A percentile compares a stretch with the other conserved stretches of the same genome.
Conservation (phyloP, 2,888 invertebrate species). For the Anorthoa munda region DNA sequence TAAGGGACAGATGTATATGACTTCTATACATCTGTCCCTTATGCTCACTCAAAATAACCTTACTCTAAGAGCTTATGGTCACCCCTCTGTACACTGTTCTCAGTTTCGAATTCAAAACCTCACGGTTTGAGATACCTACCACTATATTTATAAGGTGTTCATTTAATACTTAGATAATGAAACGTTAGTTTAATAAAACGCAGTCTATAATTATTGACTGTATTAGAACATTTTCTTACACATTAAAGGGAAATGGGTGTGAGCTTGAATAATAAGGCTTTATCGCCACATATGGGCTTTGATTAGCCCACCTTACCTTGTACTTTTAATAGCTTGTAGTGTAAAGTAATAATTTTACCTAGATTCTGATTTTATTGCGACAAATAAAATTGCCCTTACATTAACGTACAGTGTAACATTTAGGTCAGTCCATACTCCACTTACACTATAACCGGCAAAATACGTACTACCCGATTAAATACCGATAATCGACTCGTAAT, state of each 20-base stretch:
- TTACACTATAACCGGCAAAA: slow-evolving; percentile 29
- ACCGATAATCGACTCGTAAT: slow-evolving; percentile 39
- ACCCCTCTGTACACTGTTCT: neutral
- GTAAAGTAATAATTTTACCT: slow-evolving; percentile 49
- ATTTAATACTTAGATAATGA: slow-evolving; percentile 42
- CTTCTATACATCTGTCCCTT: too few species aligned
- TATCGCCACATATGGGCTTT: slow-evolving; percentile 63
- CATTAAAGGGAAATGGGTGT: slow-evolving; percentile 54
- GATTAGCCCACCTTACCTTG: slow-evolving; percentile 57
- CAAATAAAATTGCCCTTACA: slow-evolving; percentile 46
- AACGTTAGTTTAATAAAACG: slow-evolving; percentile 48
- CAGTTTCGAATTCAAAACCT: neutral
- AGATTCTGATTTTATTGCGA: slow-evolving; percentile 46
- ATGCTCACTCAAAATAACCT: too few species aligned
- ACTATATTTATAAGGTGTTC: slow-evolving; percentile 6
- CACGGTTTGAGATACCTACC: neutral
- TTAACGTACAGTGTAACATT: slow-evolving; percentile 30
- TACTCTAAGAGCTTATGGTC: too few species aligned
- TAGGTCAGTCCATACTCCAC: slow-evolving; percentile 42
- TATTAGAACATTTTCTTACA: slow-evolving; percentile 55
- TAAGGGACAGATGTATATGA: too few species aligned
- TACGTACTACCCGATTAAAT: slow-evolving; percentile 14
- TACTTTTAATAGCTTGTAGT: slow-evolving; percentile 47
- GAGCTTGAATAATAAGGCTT: slow-evolving; percentile 55
- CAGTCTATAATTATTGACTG: slow-evolving; percentile 60